These are phyloP conservation scores for Entomobrya multifasciata DNA, from an alignment of 2,888 invertebrate species.

Conservation along the genomic window DNA sequence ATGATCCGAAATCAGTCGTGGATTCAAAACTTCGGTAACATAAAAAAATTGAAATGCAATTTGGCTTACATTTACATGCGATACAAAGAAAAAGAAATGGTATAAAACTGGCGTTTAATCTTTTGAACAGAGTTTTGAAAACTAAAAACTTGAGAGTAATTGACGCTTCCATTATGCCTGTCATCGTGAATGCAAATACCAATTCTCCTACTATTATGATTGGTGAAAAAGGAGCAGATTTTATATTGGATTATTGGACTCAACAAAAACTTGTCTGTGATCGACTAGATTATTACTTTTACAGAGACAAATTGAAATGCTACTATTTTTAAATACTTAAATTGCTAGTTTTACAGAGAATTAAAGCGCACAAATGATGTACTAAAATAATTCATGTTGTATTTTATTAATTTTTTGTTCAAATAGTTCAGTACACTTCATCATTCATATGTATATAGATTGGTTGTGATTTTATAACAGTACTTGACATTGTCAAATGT, in stretches of 20 bases:
- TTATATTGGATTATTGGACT: conserved; percentile 63
- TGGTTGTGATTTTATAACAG: too few relatives aligned
- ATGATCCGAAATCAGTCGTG: conserved; percentile 73
- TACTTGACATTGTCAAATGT: too few relatives aligned
- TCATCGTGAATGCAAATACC: conserved; percentile 68
- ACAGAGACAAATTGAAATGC: conserved; percentile 28
- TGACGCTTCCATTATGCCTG: conserved; percentile 63
- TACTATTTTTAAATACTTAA: conserved; percentile 45
- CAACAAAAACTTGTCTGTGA: conserved; percentile 61
- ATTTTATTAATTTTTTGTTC: too few relatives aligned
- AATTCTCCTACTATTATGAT: conserved; percentile 65
- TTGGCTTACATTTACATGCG: too few relatives aligned
- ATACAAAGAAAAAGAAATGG: too few relatives aligned
- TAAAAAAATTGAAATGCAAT: too few relatives aligned
- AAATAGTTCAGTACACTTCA: background rate
- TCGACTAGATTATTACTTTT: conserved; percentile 45
- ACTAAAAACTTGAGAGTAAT: conserved; percentile 55
- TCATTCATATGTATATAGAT: background rate
- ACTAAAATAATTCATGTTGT: too few relatives aligned
- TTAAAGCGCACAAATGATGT: too few relatives aligned
- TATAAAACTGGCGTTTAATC: too few relatives aligned
- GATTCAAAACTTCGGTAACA: conserved; percentile 71
- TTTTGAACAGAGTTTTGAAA: conserved; percentile 33
- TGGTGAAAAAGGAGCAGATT: conserved; percentile 60
- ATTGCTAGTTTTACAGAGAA: conserved; percentile 42